Base-by-base conservation (phyloP, 2,888 invertebrate genomes). In the Tethea ocularis region DNA sequence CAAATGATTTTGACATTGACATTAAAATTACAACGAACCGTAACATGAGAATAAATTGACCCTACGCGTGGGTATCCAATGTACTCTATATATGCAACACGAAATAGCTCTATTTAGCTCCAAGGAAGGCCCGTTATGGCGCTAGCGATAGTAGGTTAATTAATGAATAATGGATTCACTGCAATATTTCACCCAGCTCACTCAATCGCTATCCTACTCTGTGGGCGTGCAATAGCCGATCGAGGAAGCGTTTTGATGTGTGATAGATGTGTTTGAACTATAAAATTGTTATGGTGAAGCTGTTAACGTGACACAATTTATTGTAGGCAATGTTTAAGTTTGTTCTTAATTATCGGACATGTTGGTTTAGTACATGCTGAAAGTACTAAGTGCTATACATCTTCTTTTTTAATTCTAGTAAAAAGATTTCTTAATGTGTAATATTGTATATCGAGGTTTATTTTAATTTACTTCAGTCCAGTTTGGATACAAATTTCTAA, bases 91-190 rank as follows among this genome's bases (percentile, higher is more conserved):
- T 51, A 57, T 61, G 61, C 54, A 59, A 62, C 63, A 57, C 57
- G 65, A 61, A 67, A 68, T 69, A 68, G 69, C 55, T 69, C 64
- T 64, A 58, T 36, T 63, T 59, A 66, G 70, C 69, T 73, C 75
- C 71, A 68, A 68, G 68, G 72, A 73, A 67, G 70, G 78, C 76
- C 87, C 81, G 85, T 84, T 88, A 86, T 80, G 76, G 82, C 68
- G 71, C 63, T 71, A 73, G 72, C 74, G 80, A 82, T 84, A 82
- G 83, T 86, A 72, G 81, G 80, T 86, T 88, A 88, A 89, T 89
- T 85, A 88, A 87, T 88, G 84, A 89, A 88, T 88, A 89, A 89
- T 88, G 83, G 85, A 88, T 86, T 74, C 78, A 78, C 68, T 71
- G 83, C 79, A 82, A 87, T 88, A 88, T 84, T 83, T 88, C 84